Evolutionary conservation across 1,140 invertebrate genomes (phyloP).

Genomic region (Carcinoscorpius rotundicauda): DNA sequence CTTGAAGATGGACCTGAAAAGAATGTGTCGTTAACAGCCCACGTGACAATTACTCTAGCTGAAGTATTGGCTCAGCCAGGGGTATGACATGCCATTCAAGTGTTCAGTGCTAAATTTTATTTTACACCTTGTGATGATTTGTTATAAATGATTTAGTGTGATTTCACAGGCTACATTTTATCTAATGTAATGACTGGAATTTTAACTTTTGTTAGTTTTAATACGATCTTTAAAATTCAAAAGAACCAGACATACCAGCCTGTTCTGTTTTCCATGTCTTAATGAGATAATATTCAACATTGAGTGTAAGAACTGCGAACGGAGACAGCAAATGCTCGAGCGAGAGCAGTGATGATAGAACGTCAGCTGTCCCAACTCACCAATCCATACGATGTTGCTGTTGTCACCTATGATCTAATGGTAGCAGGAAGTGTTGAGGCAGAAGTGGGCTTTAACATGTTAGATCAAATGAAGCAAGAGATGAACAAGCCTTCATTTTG

Average conservation of each 20-base stretch:
- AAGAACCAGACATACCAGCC: too few species aligned
- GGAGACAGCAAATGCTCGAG: constrained; percentile 27
- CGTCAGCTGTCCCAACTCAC: constrained; percentile 28
- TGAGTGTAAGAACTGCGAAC: constrained; percentile 17
- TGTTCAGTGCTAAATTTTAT: too few species aligned
- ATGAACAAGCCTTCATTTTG: too few species aligned
- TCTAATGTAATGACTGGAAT: too few species aligned
- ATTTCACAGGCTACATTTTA: too few species aligned
- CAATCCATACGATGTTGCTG: constrained; percentile 40
- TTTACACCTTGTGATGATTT: too few species aligned
- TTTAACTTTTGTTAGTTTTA: too few species aligned
- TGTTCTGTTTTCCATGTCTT: too few species aligned
- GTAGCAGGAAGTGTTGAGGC: constrained; percentile 33
- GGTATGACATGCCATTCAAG: not conserved
- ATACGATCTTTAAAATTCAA: too few species aligned
- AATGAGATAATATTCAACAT: too few species aligned
- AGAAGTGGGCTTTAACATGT: constrained; percentile 32
- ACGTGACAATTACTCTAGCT: constrained; percentile 38
- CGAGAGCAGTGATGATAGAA: constrained; percentile 35
- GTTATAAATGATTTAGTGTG: too few species aligned
- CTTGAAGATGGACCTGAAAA: too few species aligned
- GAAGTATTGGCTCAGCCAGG: constrained; percentile 28
- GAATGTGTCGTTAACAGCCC: constrained; percentile 39
- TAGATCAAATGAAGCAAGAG: constrained; percentile 26
- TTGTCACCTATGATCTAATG: constrained; percentile 39